Percentiles rank a stretch among this genome's conserved stretches.
These are phyloP conservation scores for Silurus aristotelis DNA, from an alignment of 2,797 vertebrate species.

Conservation along the genomic window DNA sequence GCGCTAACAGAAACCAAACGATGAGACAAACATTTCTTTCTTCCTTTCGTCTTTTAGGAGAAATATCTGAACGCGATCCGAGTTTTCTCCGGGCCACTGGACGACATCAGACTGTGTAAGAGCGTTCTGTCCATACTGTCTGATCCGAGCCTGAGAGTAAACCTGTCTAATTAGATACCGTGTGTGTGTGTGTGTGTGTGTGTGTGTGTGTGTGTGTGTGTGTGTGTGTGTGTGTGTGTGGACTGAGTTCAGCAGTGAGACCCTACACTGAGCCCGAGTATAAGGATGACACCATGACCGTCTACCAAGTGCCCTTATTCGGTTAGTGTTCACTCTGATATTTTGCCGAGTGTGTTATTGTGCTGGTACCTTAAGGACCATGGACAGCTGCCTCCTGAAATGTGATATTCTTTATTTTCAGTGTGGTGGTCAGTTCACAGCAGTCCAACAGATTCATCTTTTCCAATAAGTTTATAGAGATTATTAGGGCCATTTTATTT, in stretches of 20 bases:
- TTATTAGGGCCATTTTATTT: too few species aligned
- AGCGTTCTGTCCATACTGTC: not conserved
- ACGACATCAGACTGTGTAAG: conserved; percentile 86
- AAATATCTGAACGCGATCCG: conserved; percentile 85
- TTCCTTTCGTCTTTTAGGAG: conserved; percentile 66
- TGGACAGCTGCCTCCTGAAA: too few species aligned
- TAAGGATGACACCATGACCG: conserved; percentile 87
- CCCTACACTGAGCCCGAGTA: conserved; percentile 79
- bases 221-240: not conserved
- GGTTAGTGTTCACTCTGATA: conserved; percentile 72
- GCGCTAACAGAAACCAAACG: not conserved
- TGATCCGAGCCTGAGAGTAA: not conserved
- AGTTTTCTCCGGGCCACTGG: conserved; percentile 85
- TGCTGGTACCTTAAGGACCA: too few species aligned
- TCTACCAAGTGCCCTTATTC: conserved; percentile 84
- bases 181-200: conserved; percentile 4
- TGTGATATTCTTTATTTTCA: too few species aligned
- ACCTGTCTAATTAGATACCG: not conserved
- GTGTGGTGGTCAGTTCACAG: too few species aligned
- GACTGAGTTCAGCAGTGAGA: conserved; percentile 75
- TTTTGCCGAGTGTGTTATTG: too few species aligned
- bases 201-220: not conserved
- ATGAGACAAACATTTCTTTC: not conserved
- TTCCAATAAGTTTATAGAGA: too few species aligned
- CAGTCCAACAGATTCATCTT: too few species aligned